Evolutionary conservation across 2,113 vertebrate species (phyloP), one percentile per base, ranked within the genome.

Genomic region (Peromyscus leucopus): DNA sequence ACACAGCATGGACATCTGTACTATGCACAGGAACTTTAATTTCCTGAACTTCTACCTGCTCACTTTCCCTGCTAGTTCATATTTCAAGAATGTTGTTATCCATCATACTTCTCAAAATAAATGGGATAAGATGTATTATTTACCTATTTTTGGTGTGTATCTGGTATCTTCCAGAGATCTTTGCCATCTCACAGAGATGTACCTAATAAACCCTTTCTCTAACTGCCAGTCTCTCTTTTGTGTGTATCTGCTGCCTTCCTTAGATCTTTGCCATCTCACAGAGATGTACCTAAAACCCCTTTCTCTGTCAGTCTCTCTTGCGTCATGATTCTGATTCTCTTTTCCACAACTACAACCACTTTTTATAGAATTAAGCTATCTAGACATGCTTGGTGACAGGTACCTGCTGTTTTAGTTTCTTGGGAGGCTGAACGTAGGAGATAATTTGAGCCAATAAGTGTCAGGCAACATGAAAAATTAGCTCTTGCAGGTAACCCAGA

Each of bases 121-220:
- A 16, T 11, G 11, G 28, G 2, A 22, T 67, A 31, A 69, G 36
- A 4, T 48, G 3, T 7, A 61, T 39, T 39, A 8, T 72, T 72
- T 11, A 39, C 21, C 31, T 63, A 71, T 36, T 28, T 65, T 36
- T 4, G 2, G 7, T 12, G 36, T 82, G 69, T 22, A 15, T 87
- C 2, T 16, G 26, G 15, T 83, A 3, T 6, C 4, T 76, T 7
- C 4, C 26, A 46, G 22, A 46, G 28, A 55, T 46, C 31, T 71
- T 46, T 48, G 15, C 19, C 7, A 19, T 65, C 55, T 91, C 51
- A 33, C 8, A 42, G 2, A n/a, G 19, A 12, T 63, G 16, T 10
- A 8, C 42, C 6, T 63, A 17, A 28, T 9, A 39, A 10, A 15
- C 33, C 26, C 5, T n/a, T 1, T 36, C 15, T 4, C 1, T 31